phyloP scores from a whole-genome alignment of 2,888 invertebrate species.

The Chrysodeixis includens region DNA sequence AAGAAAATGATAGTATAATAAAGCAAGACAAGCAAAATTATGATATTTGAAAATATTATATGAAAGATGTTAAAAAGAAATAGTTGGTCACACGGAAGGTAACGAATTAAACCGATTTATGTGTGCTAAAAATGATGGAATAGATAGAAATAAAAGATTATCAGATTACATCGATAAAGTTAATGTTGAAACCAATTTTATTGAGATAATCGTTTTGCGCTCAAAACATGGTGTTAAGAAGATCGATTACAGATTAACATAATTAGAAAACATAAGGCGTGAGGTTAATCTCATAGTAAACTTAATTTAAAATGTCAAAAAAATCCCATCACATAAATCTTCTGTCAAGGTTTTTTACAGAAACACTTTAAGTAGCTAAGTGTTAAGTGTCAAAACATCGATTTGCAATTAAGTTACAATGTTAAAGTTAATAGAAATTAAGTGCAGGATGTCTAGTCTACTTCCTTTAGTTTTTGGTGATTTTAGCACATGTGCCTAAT shows the following conservation, averaged over 20 bases:
- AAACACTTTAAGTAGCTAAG: not conserved
- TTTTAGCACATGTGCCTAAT: not conserved
- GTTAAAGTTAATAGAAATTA: not conserved
- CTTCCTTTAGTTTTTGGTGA: not conserved
- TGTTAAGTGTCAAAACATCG: constrained; percentile 1
- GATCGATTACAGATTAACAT: not conserved
- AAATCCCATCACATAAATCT: not conserved
- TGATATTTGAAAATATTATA: too few relatives aligned
- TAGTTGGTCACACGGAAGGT: too few relatives aligned
- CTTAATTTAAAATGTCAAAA: not conserved
- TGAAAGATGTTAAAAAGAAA: too few relatives aligned
- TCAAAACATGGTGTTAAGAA: constrained; percentile 1
- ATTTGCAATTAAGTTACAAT: not conserved
- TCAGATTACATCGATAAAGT: not conserved
- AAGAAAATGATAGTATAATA: not conserved
- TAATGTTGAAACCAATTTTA: not conserved
- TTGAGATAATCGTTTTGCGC: not conserved
- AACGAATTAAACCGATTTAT: too few relatives aligned
- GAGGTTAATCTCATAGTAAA: not conserved
- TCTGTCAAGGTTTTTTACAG: not conserved
- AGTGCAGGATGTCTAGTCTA: constrained; percentile 2
- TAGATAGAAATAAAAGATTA: not conserved
- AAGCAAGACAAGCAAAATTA: too few relatives aligned
- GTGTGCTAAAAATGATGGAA: too few relatives aligned
- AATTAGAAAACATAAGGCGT: constrained; percentile 1